These are phyloP conservation scores for Oophaga sylvatica DNA, from an alignment of 2,797 vertebrate species.

Conservation along the genomic window DNA sequence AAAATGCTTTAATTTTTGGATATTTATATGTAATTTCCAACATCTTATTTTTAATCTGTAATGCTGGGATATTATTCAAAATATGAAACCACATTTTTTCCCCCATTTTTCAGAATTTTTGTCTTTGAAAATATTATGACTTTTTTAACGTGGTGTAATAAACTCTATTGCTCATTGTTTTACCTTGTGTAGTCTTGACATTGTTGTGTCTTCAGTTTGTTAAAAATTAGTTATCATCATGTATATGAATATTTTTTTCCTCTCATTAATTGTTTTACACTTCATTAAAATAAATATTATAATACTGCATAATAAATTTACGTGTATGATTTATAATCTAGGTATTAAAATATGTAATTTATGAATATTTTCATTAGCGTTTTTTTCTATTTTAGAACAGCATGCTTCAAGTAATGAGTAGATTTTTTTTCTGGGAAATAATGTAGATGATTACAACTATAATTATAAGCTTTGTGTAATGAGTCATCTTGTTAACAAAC, in stretches of 20 bases:
- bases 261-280: slow-evolving; percentile 8
- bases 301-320: slow-evolving; percentile 8
- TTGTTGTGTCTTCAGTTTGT: background rate
- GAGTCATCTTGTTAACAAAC: slow-evolving; percentile 42
- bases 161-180: background rate
- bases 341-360: slow-evolving; percentile 4
- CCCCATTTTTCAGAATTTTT: background rate
- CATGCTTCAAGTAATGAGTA: slow-evolving; percentile 12
- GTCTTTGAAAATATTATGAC: background rate
- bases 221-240: background rate
- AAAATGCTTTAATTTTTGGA: too few species aligned
- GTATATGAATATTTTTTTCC: background rate
- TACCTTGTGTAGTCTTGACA: background rate
- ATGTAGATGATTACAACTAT: slow-evolving; percentile 26
- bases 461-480: slow-evolving; percentile 36
- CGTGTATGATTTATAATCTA: slow-evolving; percentile 1
- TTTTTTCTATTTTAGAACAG: slow-evolving; percentile 25
- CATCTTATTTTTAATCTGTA: too few species aligned
- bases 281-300: slow-evolving; percentile 22
- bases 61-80: too few species aligned
- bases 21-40: too few species aligned
- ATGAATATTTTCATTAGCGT: slow-evolving; percentile 16
- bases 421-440: slow-evolving; percentile 21
- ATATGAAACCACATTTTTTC: too few species aligned
- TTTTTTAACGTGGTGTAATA: background rate